These are phyloP conservation scores for Zelleria hepariella DNA, from an alignment of 2,888 invertebrate genomes.

Conservation along the genomic window DNA sequence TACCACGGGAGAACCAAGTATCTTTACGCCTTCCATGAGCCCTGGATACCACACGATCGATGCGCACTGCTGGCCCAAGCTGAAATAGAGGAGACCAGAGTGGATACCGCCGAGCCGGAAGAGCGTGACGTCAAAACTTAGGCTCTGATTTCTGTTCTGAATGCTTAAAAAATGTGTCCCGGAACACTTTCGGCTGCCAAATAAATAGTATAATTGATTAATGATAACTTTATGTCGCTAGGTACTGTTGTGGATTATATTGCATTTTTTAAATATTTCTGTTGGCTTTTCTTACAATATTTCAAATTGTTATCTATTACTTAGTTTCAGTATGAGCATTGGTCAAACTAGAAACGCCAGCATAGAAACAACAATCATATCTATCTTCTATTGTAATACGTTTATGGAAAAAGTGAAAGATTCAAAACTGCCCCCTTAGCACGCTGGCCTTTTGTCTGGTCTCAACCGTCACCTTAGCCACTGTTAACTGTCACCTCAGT, in stretches of 20 bases:
- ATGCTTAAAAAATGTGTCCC: too few species aligned
- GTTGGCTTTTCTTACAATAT: neutral
- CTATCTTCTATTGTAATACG: too few species aligned
- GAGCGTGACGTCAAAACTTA: neutral
- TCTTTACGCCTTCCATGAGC: constrained; percentile 60
- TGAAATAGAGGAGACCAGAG: constrained; percentile 31
- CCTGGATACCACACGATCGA: constrained; percentile 57
- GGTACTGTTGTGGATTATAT: neutral
- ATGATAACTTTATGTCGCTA: neutral
- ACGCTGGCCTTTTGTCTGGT: too few species aligned
- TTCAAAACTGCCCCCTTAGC: too few species aligned
- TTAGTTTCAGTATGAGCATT: too few species aligned
- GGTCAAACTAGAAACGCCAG: too few species aligned
- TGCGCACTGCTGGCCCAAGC: constrained; percentile 43
- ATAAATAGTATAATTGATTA: neutral
- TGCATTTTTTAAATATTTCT: neutral
- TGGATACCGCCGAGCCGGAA: neutral
- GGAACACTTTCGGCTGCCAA: neutral
- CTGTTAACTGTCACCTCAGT: too few species aligned
- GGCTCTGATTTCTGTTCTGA: constrained; percentile 2
- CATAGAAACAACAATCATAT: too few species aligned
- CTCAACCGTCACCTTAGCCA: too few species aligned
- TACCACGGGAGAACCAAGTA: constrained; percentile 54
- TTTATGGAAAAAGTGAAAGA: too few species aligned
- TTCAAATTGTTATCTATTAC: too few species aligned